Base-by-base conservation (phyloP, 2,888 invertebrate species). In the Ophraella communa region DNA sequence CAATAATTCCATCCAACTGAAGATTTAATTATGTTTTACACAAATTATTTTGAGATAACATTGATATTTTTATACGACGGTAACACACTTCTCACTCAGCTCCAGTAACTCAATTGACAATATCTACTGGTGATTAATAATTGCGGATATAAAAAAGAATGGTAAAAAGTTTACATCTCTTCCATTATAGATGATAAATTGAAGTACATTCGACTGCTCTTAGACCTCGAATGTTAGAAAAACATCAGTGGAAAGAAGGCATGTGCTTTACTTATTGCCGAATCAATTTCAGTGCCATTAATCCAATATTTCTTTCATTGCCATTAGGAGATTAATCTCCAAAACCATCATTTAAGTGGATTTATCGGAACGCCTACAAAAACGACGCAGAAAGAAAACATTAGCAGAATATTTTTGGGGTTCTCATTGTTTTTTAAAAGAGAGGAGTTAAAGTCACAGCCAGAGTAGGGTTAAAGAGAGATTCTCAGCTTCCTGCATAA, bases 131-230 rank as follows among this genome's bases (percentile, higher is more conserved):
- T 66, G 66, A 66, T 66, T 66, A 66, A 66, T 66, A 66, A 60
- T 64, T 60, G 65, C 53, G 51, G 59, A 69, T 65, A 61, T 64
- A 57, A 69, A 64, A 61, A 68, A 66, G 68, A 71, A 65, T 64
- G 66, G 65, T 68, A 72, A 74, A 74, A 74, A 74, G 69, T 71
- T 62, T 69, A 72, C 74, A 74, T 72, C 70, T 67, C 65, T 68
- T 70, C 74, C 72, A 74, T 72, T 73, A 73, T 73, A 70, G 71
- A 74, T 74, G 74, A 74, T 72, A 73, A 73, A 74, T 73, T 71
- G 69, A 70, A 67, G 70, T 73, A 73, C 69, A 73, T 72, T 72
- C 71, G 69, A 67, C 71, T 63, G 72, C 73, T 74, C 73, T 73
- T 72, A 74, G 71, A 65, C 66, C 63, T 60, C 65, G 68, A 67